Base-by-base conservation (phyloP, 2,888 invertebrate genomes). In the Pyralis farinalis region DNA sequence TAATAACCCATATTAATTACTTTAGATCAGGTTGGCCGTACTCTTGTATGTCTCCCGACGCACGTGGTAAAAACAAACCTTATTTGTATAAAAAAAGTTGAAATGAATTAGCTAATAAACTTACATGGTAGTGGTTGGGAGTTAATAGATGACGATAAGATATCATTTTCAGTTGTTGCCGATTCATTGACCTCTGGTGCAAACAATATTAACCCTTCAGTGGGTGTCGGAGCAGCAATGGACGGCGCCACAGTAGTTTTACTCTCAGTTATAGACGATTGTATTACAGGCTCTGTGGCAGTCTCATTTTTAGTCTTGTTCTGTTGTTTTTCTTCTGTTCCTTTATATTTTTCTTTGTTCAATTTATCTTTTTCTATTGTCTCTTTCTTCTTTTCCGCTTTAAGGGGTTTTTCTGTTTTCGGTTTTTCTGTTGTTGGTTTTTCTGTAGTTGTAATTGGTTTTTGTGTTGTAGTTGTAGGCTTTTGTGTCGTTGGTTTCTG, bases 331-430 rank as follows among this genome's bases (percentile, higher is more conserved):
- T 72, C 61, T 16, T 81, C 80, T 3, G 47, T 36, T 4, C 48
- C 43, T 35, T 57, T 59, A 16, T 48, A 42, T 45, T 53, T 55
- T 9, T 76, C 63, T 66, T 72, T 80, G n/a, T 59, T 59, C 7
- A 46, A 58, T 52, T 74, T 77, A 4, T 80, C 77, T 53, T 84
- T 85, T 1, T 84, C 84, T 1, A 57, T 43, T 1, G 58, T 57
- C 0, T 84, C 82, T 64, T 84, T 84, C 42, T 86, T 84, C 47
- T 85, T 85, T 5, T 86, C 83, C 3, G 56, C 47, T 52, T 84
- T 80, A 0, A 62, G 38, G 22, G 54, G 68, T 42, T 63, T 70
- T 36, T 71, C 71, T 0, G 70, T 69, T 25, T 64, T 68, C 0
- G 47, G 35, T 47, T 52, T 53, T 47, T 44, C 58, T 25, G 61